Base-by-base conservation (phyloP, 2,888 invertebrate species). In the Eurytoma adleriae region DNA sequence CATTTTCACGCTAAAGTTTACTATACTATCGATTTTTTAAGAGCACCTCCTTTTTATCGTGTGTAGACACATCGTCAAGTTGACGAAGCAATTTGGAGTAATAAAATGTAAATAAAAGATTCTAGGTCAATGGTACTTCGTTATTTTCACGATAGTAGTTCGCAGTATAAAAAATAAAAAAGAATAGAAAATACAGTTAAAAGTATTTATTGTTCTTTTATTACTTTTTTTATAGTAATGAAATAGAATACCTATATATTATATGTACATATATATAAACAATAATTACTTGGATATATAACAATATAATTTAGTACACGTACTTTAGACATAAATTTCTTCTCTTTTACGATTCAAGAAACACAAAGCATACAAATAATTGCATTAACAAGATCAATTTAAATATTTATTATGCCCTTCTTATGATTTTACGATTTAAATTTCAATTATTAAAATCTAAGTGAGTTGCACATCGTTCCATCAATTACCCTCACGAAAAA, bases 191-290 rank as follows among this genome's bases (percentile, higher is more conserved):
- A 40, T 40, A 10, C 40, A 40, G 40, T 40, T 40, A 40, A 40
- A 40, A 40, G 40, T 40, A 40, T 40, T 40, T 40, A 40, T 40
- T 40, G 40, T 40, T 40, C 40, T 40, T 40, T 40, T 40, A 10
- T 40, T 40, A 10, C 10, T 40, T 57, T 61, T 64, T 30, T 18
- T 56, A 10, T 14, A 27, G 30, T 70, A 78, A 66, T 74, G 64
- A 74, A 78, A 74, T 78, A 70, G 56, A 81, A 70, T 56, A 81
- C 70, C 24, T 40, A 40, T 74, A 68, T 56, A 27, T 57, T 81
- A 78, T 81, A 81, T 78, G 66, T 78, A 81, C 81, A 40, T 40
- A 78, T 67, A 71, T 78, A 81, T 71, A 78, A 78, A 81, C 64
- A 80, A 73, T 80, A 73, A 78, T 78, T 78, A 71, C 67, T 75